Evolutionary conservation across 2,888 invertebrate species (phyloP).

Genomic region (Protodeltote pygarga): DNA sequence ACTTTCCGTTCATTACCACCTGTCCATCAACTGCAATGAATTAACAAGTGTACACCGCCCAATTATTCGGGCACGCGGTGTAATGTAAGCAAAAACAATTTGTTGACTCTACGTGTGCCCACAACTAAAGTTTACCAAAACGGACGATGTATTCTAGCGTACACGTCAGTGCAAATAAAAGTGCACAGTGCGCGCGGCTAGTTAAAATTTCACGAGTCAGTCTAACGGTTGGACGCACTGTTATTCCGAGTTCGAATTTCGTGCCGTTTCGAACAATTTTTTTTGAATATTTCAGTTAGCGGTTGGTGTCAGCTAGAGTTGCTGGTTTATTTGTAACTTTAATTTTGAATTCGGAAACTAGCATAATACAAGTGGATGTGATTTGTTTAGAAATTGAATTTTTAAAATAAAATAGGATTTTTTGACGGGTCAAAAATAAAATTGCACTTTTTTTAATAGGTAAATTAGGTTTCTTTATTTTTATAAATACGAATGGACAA

Average conservation of each 20-base stretch:
- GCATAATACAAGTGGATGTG: too few species aligned
- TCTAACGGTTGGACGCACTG: slow-evolving; percentile 53
- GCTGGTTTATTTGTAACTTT: slow-evolving; percentile 22
- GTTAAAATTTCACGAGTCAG: slow-evolving; percentile 75
- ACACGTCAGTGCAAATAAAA: slow-evolving; percentile 72
- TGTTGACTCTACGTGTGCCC: slow-evolving; percentile 40
- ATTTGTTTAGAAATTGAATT: too few species aligned
- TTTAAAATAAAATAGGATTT: too few species aligned
- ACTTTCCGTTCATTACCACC: slow-evolving; percentile 29
- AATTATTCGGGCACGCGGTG: slow-evolving; percentile 52
- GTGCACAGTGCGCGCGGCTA: slow-evolving; percentile 57
- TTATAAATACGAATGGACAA: too few species aligned
- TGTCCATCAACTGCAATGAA: slow-evolving; percentile 37
- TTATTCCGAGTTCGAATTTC: slow-evolving; percentile 53
- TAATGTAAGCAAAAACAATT: slow-evolving; percentile 57
- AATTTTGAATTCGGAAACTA: background rate
- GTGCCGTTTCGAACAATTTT: slow-evolving; percentile 46
- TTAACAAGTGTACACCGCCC: slow-evolving; percentile 41
- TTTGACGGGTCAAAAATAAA: too few species aligned
- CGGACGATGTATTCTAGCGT: slow-evolving; percentile 51
- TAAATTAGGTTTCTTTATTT: too few species aligned
- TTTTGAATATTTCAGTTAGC: slow-evolving; percentile 55
- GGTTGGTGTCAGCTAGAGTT: slow-evolving; percentile 10
- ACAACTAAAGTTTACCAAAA: slow-evolving; percentile 47
- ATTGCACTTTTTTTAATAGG: too few species aligned